Percentiles rank a stretch among this genome's conserved stretches.
phyloP scores from a whole-genome alignment of 2,888 invertebrate species.

The Agriopis aurantiaria region DNA sequence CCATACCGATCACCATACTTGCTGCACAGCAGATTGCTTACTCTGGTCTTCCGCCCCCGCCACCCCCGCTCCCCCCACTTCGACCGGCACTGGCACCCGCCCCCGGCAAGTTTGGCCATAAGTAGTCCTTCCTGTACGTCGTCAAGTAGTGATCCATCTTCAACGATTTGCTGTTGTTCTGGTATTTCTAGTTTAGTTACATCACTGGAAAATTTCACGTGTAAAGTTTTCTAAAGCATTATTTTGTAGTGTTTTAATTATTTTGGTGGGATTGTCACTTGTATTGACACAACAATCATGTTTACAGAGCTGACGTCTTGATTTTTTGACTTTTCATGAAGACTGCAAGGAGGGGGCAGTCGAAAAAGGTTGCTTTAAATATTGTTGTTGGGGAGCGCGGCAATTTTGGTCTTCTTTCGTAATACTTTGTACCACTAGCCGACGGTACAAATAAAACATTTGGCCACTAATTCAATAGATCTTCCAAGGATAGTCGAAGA shows the following conservation, averaged over 20 bases:
- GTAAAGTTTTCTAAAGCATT: conserved; percentile 15
- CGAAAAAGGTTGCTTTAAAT: not conserved
- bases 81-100: conserved; percentile 17
- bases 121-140: conserved; percentile 88
- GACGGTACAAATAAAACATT: no score
- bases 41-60: conserved; percentile 39
- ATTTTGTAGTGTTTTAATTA: conserved; percentile 7
- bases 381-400: no score
- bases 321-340: not conserved
- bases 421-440: no score
- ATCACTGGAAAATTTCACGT: conserved; percentile 40
- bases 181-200: conserved; percentile 44
- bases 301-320: not conserved
- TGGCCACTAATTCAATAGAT: no score
- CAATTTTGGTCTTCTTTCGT: no score
- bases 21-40: conserved; percentile 51
- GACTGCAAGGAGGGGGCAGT: not conserved
- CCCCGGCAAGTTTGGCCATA: conserved; percentile 85
- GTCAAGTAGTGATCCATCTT: conserved; percentile 88
- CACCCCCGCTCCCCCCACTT: conserved; percentile 46
- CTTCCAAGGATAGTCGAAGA: no score
- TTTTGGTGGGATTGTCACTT: conserved; percentile 25
- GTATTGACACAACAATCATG: not conserved
- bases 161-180: conserved; percentile 40
- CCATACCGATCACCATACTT: no score